Percentiles rank a stretch among this genome's conserved stretches.
Evolutionary conservation across 2,797 vertebrate species (phyloP).

Genomic region (Falco cherrug): DNA sequence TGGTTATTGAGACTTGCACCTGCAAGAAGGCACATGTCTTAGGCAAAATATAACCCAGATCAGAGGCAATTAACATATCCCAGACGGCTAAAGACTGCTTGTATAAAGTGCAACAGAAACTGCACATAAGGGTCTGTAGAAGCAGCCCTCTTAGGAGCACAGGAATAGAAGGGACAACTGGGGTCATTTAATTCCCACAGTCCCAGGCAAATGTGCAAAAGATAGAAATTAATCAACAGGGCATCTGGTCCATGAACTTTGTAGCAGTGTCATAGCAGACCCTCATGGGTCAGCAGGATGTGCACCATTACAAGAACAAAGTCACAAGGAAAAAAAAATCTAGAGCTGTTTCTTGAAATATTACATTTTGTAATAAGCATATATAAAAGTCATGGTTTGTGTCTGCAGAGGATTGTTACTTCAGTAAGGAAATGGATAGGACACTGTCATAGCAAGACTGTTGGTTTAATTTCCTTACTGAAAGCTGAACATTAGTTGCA

Average conservation of each 20-base stretch:
- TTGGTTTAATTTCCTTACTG: neutral
- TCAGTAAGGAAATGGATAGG: neutral
- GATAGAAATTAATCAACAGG: neutral
- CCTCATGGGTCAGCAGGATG: neutral
- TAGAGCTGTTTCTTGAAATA: neutral
- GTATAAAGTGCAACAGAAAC: neutral
- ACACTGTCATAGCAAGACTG: neutral
- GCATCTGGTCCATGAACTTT: neutral
- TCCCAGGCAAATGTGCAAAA: neutral
- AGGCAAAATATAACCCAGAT: neutral
- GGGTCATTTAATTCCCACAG: neutral
- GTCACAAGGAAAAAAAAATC: neutral
- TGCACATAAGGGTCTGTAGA: neutral
- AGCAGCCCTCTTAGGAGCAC: neutral
- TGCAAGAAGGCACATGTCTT: neutral
- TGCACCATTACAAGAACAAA: neutral
- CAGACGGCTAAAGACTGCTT: neutral
- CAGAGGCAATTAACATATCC: neutral
- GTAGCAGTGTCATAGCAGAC: neutral
- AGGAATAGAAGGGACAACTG: neutral
- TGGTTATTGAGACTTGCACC: neutral
- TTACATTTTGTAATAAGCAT: neutral
- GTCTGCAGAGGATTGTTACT: neutral
- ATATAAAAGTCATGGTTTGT: neutral
- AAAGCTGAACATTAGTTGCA: neutral